Percentiles rank a stretch among this genome's conserved stretches.
Conservation (phyloP, 2,888 invertebrate genomes). For the Drosophila eohydei region DNA sequence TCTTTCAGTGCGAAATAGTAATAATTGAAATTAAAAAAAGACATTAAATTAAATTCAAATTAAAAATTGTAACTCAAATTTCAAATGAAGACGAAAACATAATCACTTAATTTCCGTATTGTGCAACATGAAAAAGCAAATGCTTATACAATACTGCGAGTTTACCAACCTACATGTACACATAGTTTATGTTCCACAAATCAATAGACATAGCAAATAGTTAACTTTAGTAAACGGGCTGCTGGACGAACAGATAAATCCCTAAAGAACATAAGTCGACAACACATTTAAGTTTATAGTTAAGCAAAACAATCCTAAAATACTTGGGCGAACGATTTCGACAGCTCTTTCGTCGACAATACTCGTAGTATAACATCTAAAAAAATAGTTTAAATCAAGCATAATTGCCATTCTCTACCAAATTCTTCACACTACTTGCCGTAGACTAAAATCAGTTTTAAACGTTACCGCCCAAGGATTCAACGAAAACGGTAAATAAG, state of each 20-base stretch:
- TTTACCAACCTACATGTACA: slow-evolving; percentile 30
- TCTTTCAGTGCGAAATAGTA: background rate
- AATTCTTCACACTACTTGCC: slow-evolving; percentile 36
- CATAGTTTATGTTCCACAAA: slow-evolving; percentile 37
- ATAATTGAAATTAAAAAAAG: slow-evolving; percentile 27
- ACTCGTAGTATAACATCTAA: slow-evolving; percentile 18
- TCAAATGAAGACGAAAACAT: slow-evolving; percentile 3
- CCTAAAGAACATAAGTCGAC: slow-evolving; percentile 9
- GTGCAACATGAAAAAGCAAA: slow-evolving; percentile 38
- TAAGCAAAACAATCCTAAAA: slow-evolving; percentile 24
- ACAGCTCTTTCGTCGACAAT: slow-evolving; percentile 16
- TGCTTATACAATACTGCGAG: slow-evolving; percentile 37
- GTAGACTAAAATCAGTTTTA: slow-evolving; percentile 22
- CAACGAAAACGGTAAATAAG: slow-evolving; percentile 15
- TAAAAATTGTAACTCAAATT: slow-evolving; percentile 17
- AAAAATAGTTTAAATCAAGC: slow-evolving; percentile 1
- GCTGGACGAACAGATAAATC: slow-evolving; percentile 24
- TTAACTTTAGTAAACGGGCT: slow-evolving; percentile 39
- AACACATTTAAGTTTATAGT: slow-evolving; percentile 36
- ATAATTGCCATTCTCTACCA: slow-evolving; percentile 11
- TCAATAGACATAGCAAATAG: slow-evolving; percentile 51
- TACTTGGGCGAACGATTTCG: slow-evolving; percentile 29
- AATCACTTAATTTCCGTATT: slow-evolving; percentile 26
- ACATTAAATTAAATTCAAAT: slow-evolving; percentile 19
- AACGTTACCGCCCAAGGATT: slow-evolving; percentile 36